Evolutionary conservation across 2,888 invertebrate species (phyloP), one percentile per base, ranked within the genome.

Genomic region (Mesopsocus fuscifrons): DNA sequence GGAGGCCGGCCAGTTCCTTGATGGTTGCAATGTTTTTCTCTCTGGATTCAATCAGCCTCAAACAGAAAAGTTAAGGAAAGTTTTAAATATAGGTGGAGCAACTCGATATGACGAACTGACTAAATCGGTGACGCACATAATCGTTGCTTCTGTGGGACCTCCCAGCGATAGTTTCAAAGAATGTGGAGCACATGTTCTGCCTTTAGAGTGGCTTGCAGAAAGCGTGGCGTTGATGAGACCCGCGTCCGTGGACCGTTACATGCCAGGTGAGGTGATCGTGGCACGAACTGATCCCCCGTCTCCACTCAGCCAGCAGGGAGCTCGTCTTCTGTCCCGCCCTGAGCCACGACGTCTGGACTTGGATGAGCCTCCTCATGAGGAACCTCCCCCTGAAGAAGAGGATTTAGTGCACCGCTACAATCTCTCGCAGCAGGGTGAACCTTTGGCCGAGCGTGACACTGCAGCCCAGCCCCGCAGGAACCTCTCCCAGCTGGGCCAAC

Each of bases 61-160:
- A 45, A 61, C 70, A 11, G 81, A 82, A 48, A 80, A 77, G 57
- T 53, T 84, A 3, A 68, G 71, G 47, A 69, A 68, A 50, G 69
- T 83, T 40, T 61, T 84, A 16, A 82, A 80, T 56, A 69, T 74
- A 4, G 78, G 81, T 42, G 87, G 88, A n/a, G 91, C 84, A 20
- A 81, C 81, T 15, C 70, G 88, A 43, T 74, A 80, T 54, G 79
- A 80, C 55, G 71, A 73, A 42, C 68, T 87, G 32, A 75, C 75
- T 51, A 78, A 78, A 47, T 71, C 78, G 46, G 65, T 84, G 2
- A 83, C 88, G 1, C 92, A 92, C 61, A 73, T 83, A 2, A 71
- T 89, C 26, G 69, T 82, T 2, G n/a, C 4, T 38, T 20, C 22
- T 16, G 16, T 23, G 16, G 26, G 23, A n/a, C 16, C 23, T 41